Conservation (phyloP, 2,113 vertebrate genomes). For the Phaethornis superciliosus region DNA sequence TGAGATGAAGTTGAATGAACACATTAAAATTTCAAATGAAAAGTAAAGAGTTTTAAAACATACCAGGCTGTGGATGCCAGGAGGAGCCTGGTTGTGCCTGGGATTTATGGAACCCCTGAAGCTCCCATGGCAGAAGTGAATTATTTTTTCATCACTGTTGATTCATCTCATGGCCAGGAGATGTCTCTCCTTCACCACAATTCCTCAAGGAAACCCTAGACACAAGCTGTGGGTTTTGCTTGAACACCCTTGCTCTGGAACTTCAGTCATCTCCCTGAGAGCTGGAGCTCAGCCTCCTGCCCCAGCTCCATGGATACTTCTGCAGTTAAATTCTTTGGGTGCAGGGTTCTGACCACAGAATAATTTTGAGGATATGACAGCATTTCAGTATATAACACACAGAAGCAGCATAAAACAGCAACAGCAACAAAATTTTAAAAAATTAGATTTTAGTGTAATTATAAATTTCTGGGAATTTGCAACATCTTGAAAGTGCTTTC, state of each 20-base stretch:
- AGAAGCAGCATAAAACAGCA: too few relatives aligned
- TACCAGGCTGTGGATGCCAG: fast-evolving
- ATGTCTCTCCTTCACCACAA: constrained; percentile 44
- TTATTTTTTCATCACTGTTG: neutral
- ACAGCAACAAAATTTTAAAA: too few relatives aligned
- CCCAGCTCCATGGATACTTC: neutral
- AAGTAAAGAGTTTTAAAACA: fast-evolving
- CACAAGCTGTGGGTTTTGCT: neutral
- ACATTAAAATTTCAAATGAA: fast-evolving
- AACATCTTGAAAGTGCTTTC: neutral
- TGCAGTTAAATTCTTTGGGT: neutral
- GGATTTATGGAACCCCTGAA: neutral
- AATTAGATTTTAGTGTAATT: neutral
- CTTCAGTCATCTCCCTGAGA: neutral
- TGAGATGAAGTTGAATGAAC: too few relatives aligned
- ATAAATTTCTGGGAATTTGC: neutral
- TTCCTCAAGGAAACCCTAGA: neutral
- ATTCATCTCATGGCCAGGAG: constrained; percentile 55
- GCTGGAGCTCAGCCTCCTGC: neutral
- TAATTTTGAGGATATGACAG: fast-evolving
- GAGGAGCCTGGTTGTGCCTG: neutral
- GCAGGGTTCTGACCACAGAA: neutral
- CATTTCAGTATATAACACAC: neutral
- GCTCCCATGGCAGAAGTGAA: neutral
- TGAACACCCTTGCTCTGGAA: too few relatives aligned